Conservation (phyloP, 2,888 invertebrate genomes). For the Lysandra coridon region DNA sequence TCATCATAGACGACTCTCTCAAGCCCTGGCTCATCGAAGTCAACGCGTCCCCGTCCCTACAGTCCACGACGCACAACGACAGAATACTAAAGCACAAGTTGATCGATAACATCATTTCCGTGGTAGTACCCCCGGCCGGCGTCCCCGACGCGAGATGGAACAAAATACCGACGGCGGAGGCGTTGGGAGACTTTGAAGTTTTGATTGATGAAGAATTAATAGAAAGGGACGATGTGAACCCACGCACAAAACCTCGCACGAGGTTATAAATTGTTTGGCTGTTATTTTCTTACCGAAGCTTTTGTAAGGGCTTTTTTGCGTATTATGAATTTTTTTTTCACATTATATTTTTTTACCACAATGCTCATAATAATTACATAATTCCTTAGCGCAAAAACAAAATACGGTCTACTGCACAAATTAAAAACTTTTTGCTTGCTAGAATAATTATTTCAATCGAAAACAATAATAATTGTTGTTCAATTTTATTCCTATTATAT, state of each 20-base stretch:
- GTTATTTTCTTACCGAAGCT: conserved; percentile 4
- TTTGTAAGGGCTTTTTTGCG: neutral
- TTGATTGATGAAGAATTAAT: conserved; percentile 91
- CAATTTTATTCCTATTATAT: neutral
- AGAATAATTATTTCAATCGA: no score
- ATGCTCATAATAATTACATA: neutral
- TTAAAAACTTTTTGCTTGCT: no score
- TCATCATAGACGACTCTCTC: conserved; percentile 95
- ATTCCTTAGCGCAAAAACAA: no score
- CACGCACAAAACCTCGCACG: conserved; percentile 36
- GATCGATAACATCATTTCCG: conserved; percentile 94
- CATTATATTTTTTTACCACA: neutral
- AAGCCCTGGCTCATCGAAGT: conserved; percentile 98
- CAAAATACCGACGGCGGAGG: conserved; percentile 87
- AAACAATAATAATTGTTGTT: no score
- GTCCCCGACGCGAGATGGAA: conserved; percentile 95
- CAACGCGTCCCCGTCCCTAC: conserved; percentile 96
- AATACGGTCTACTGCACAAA: no score
- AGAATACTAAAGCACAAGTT: conserved; percentile 96
- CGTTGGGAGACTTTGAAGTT: conserved; percentile 90
- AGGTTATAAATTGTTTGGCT: conserved; percentile 25
- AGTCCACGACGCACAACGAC: conserved; percentile 96
- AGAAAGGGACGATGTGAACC: conserved; percentile 79
- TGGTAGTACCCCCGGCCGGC: conserved; percentile 93
- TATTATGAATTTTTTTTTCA: neutral